Conservation (phyloP, 2,113 vertebrate genomes). For the Rhinogobius similis region DNA sequence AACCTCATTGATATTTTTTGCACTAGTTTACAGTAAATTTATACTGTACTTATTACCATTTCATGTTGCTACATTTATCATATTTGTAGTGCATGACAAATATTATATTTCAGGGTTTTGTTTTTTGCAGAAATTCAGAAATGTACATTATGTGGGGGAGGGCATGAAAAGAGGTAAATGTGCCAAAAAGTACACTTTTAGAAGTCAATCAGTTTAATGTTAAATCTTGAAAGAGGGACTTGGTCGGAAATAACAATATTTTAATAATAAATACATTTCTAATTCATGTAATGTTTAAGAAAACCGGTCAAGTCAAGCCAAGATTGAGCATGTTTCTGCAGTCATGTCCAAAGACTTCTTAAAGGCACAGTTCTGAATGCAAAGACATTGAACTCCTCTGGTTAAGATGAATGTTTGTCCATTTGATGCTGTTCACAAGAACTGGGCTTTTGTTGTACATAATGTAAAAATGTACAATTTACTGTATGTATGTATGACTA, state of each 20-base stretch:
- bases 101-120: constrained; percentile 71
- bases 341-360: constrained; percentile 11
- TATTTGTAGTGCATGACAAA: constrained; percentile 77
- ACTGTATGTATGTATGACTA: constrained; percentile 72
- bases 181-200: constrained; percentile 66
- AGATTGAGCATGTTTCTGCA: constrained; percentile 10
- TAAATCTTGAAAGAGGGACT: constrained; percentile 33
- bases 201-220: constrained; percentile 43
- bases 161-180: constrained; percentile 54
- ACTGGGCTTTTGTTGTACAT: constrained; percentile 80
- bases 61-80: constrained; percentile 77
- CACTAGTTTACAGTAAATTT: constrained; percentile 84
- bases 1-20: constrained; percentile 89
- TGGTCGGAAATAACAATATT: neutral
- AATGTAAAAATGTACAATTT: constrained; percentile 84
- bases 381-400: constrained; percentile 24
- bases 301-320: neutral
- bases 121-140: constrained; percentile 31
- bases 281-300: neutral
- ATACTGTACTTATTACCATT: constrained; percentile 70
- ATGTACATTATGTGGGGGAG: constrained; percentile 43
- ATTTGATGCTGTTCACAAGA: constrained; percentile 24
- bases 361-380: constrained; percentile 19
- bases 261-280: neutral
- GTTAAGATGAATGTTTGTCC: constrained; percentile 54